A percentile compares a stretch with the other conserved stretches of the same genome.
Evolutionary conservation across 2,888 invertebrate genomes (phyloP).

Genomic region (Ceraclea dissimilis): DNA sequence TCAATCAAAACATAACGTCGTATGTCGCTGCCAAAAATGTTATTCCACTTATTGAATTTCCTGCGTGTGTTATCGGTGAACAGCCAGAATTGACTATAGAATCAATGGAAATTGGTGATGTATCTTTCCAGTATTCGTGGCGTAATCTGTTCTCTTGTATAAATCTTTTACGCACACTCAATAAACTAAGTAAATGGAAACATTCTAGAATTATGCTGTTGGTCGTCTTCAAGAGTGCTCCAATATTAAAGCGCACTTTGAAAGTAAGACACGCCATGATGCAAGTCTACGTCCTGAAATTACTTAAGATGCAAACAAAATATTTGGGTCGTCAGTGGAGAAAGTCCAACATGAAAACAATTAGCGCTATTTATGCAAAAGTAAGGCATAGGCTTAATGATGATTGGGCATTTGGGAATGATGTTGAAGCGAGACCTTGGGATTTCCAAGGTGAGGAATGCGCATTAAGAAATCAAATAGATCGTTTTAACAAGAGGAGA

Average conservation of each 20-base stretch:
- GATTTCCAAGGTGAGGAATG: conserved; percentile 98
- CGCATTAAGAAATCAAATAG: conserved; percentile 85
- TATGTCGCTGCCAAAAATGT: conserved; percentile 93
- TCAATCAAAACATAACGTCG: conserved; percentile 94
- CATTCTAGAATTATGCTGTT: conserved; percentile 99
- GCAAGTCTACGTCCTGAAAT: conserved; percentile 94
- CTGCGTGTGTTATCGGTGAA: conserved; percentile 91
- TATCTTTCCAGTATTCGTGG: conserved; percentile 84
- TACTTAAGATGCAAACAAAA: conserved; percentile 99
- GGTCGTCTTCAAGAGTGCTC: conserved; percentile 98
- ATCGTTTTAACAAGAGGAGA: conserved; percentile 90
- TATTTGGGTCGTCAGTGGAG: conserved; percentile 98
- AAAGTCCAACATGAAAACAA: conserved; percentile 98
- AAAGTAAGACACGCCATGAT: conserved; percentile 95
- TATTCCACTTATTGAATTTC: conserved; percentile 91
- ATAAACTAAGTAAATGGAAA: conserved; percentile 99
- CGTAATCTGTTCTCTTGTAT: conserved; percentile 97
- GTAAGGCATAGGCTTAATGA: conserved; percentile 93
- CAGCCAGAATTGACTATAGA: conserved; percentile 90
- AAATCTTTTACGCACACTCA: conserved; percentile 90
- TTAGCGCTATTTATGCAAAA: conserved; percentile 98
- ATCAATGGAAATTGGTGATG: conserved; percentile 78
- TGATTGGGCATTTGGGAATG: conserved; percentile 99
- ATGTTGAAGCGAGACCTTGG: conserved; percentile 96
- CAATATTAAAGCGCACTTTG: conserved; percentile 91